Conservation (phyloP, 2,888 invertebrate genomes). For the Hydrotaea cyrtoneurina region DNA sequence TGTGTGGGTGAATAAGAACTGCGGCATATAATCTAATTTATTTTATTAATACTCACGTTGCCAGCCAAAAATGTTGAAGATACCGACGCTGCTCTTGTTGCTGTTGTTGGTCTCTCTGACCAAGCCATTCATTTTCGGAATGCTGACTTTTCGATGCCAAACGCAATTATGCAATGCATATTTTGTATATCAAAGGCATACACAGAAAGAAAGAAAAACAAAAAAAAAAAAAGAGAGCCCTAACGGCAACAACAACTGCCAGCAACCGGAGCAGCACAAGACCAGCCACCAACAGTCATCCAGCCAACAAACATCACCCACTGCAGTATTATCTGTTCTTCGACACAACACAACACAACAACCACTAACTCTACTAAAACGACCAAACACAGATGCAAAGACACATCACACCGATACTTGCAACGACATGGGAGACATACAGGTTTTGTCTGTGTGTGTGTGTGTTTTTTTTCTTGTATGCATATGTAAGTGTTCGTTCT, state of each 20-base stretch:
- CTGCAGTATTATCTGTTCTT: constrained; percentile 40
- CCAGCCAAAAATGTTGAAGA: constrained; percentile 40
- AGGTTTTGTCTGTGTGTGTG: neutral
- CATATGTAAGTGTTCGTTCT: too few species aligned
- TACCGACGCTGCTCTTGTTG: neutral
- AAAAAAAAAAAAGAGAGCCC: constrained; percentile 18
- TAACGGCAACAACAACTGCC: constrained; percentile 9
- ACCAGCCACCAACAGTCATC: constrained; percentile 1
- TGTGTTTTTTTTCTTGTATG: too few species aligned
- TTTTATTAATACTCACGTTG: constrained; percentile 45
- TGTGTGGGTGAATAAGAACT: constrained; percentile 30
- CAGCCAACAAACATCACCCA: constrained; percentile 54
- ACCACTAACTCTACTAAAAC: neutral
- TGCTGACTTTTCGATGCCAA: constrained; percentile 53
- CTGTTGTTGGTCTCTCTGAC: constrained; percentile 26
- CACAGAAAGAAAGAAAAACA: too few species aligned
- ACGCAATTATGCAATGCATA: constrained; percentile 55
- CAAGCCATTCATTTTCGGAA: constrained; percentile 37
- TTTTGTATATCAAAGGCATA: constrained; percentile 43
- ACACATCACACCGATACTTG: constrained; percentile 1
- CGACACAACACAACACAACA: neutral
- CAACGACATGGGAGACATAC: neutral
- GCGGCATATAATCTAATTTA: constrained; percentile 52
- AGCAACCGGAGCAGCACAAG: neutral
- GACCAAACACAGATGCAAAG: neutral